A percentile compares a stretch with the other conserved stretches of the same genome.
Evolutionary conservation across 2,888 invertebrate species (phyloP).

Genomic region (Punctoribates punctum): DNA sequence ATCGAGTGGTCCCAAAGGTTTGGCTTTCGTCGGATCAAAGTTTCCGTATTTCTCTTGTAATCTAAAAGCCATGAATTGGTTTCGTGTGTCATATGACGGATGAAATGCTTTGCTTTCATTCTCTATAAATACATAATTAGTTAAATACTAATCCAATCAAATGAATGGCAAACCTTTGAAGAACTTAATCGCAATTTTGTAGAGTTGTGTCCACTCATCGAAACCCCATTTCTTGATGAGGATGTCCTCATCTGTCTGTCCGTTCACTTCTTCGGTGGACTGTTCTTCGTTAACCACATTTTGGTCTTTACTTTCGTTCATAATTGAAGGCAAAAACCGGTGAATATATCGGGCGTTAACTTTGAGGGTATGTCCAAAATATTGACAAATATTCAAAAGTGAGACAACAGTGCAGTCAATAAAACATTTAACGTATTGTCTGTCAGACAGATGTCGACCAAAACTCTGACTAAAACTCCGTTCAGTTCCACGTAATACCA

Average conservation of each 20-base stretch:
- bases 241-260: conserved; percentile 9
- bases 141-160: conserved; percentile 44
- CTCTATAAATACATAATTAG: conserved; percentile 60
- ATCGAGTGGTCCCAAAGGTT: conserved; percentile 86
- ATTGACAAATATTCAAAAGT: not conserved
- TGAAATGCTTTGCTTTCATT: conserved; percentile 97
- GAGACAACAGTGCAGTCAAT: not conserved
- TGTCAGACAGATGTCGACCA: conserved; percentile 9
- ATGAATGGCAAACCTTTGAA: conserved; percentile 71
- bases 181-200: conserved; percentile 80
- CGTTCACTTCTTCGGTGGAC: not conserved
- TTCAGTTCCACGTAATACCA: conserved; percentile 9
- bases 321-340: not conserved
- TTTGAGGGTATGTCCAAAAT: too few relatives aligned
- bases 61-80: conserved; percentile 83
- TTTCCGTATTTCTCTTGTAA: conserved; percentile 86
- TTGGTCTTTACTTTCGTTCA: not conserved
- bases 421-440: not conserved
- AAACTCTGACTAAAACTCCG: not conserved
- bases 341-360: not conserved
- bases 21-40: conserved; percentile 65
- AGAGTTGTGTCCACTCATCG: conserved; percentile 66
- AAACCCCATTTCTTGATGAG: conserved; percentile 54
- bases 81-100: conserved; percentile 85
- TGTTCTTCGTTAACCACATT: not conserved